phyloP scores from a whole-genome alignment of 1,140 invertebrate genomes.

The Zaprionus africanus region DNA sequence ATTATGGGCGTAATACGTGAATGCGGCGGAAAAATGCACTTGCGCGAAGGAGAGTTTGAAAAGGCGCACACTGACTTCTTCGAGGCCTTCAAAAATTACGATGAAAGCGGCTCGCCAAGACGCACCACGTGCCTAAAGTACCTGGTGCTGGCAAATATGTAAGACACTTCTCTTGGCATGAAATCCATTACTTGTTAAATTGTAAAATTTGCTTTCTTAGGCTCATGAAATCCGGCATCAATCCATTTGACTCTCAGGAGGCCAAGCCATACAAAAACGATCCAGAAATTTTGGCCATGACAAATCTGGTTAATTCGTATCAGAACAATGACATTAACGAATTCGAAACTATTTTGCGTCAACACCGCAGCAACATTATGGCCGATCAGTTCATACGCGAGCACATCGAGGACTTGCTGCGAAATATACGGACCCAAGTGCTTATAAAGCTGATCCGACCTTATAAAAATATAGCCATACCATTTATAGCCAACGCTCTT shows the following conservation, averaged over 20 bases:
- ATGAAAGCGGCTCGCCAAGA: slow-evolving; percentile 99
- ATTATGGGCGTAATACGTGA: slow-evolving; percentile 99
- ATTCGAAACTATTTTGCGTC: slow-evolving; percentile 98
- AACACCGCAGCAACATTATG: slow-evolving; percentile 99
- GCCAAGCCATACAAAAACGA: slow-evolving; percentile 99
- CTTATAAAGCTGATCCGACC: slow-evolving; percentile 99
- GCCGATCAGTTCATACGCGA: slow-evolving; percentile 99
- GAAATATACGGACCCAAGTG: slow-evolving; percentile 99
- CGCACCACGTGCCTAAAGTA: slow-evolving; percentile 99
- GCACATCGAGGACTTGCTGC: slow-evolving; percentile 98
- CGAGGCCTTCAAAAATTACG: slow-evolving; percentile 99
- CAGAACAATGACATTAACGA: slow-evolving; percentile 99
- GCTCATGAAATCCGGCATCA: slow-evolving; percentile 99
- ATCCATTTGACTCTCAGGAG: slow-evolving; percentile 99
- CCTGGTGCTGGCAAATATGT: slow-evolving; percentile 99
- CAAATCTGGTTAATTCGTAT: slow-evolving; percentile 98
- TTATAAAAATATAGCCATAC: slow-evolving; percentile 99
- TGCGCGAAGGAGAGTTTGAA: slow-evolving; percentile 99
- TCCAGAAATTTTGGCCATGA: slow-evolving; percentile 99
- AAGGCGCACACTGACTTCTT: slow-evolving; percentile 99
- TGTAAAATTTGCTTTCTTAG: slow-evolving; percentile 84
- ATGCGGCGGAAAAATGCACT: slow-evolving; percentile 99
- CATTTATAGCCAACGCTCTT: slow-evolving; percentile 98
- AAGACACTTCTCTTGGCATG: slow-evolving; percentile 18
- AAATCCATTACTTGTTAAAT: neutral